Percentiles rank a stretch among this genome's conserved stretches.
These are phyloP conservation scores for Grallaria varia DNA, from an alignment of 2,113 vertebrate species.

Conservation along the genomic window DNA sequence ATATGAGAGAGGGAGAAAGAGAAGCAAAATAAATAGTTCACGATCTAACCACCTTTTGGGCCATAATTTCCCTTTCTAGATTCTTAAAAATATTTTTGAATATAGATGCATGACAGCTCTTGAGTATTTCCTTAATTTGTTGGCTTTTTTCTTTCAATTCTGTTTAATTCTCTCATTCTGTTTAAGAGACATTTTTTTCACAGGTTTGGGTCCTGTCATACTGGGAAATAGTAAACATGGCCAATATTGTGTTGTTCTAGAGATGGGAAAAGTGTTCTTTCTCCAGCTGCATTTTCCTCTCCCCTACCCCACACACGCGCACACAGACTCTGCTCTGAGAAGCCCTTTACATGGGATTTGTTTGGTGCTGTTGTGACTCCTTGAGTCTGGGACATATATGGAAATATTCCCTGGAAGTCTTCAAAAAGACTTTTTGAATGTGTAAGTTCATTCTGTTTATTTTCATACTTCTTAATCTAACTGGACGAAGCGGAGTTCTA, in stretches of 20 bases:
- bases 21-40: not conserved
- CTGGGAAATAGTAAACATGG: not conserved
- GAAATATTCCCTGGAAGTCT: not conserved
- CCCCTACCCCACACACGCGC: not conserved
- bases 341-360: not conserved
- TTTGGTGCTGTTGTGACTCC: accelerated
- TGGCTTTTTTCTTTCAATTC: not conserved
- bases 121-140: not conserved
- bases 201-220: not conserved
- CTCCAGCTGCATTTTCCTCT: not conserved
- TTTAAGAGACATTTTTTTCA: not conserved
- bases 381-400: not conserved
- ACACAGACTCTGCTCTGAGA: accelerated
- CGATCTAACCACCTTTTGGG: not conserved
- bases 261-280: not conserved
- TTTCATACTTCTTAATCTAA: not conserved
- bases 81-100: not conserved
- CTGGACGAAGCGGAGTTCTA: not conserved
- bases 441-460: not conserved
- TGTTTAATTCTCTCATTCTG: not conserved
- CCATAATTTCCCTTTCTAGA: not conserved
- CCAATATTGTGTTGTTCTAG: not conserved
- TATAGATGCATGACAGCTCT: not conserved
- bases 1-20: not conserved
- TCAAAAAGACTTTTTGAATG: not conserved